These are phyloP conservation scores for Chaetogeoica ovagalla DNA, from an alignment of 2,888 invertebrate genomes.

Conservation along the genomic window DNA sequence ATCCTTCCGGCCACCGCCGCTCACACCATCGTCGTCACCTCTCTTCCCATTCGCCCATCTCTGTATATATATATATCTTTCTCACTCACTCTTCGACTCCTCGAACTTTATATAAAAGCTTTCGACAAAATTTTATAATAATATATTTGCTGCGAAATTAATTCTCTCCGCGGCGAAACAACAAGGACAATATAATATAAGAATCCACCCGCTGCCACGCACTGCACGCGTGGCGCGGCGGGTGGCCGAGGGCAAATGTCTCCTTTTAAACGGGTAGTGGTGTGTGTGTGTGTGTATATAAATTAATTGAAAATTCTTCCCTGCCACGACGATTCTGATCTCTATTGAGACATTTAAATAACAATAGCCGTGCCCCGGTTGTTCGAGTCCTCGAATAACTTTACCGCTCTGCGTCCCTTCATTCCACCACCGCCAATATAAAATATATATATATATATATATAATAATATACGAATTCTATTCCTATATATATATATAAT, in stretches of 20 bases:
- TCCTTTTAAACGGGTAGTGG: conserved; percentile 47
- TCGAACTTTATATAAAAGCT: conserved; percentile 52
- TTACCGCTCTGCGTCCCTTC: conserved; percentile 39
- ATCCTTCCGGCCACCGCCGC: background rate
- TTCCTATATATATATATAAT: conserved; percentile 11
- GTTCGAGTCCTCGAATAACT: conserved; percentile 48
- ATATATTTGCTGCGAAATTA: conserved; percentile 52
- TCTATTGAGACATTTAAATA: conserved; percentile 53
- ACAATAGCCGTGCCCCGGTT: conserved; percentile 46
- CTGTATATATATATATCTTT: background rate
- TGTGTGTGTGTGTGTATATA: conserved; percentile 29
- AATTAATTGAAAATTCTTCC: conserved; percentile 53
- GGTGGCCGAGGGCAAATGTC: conserved; percentile 44
- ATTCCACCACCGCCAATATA: conserved; percentile 32
- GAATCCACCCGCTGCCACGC: background rate
- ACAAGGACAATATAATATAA: conserved; percentile 49
- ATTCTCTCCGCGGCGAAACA: conserved; percentile 50
- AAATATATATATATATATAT: background rate
- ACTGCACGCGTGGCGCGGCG: conserved; percentile 5
- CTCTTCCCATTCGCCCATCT: too few relatives aligned
- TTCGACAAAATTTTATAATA: conserved; percentile 52
- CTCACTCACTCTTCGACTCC: conserved; percentile 9
- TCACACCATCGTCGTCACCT: background rate
- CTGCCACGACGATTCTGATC: conserved; percentile 50
- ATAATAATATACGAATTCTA: conserved; percentile 48